Conservation (phyloP, 2,888 invertebrate genomes). For the Drosophila basisetae region DNA sequence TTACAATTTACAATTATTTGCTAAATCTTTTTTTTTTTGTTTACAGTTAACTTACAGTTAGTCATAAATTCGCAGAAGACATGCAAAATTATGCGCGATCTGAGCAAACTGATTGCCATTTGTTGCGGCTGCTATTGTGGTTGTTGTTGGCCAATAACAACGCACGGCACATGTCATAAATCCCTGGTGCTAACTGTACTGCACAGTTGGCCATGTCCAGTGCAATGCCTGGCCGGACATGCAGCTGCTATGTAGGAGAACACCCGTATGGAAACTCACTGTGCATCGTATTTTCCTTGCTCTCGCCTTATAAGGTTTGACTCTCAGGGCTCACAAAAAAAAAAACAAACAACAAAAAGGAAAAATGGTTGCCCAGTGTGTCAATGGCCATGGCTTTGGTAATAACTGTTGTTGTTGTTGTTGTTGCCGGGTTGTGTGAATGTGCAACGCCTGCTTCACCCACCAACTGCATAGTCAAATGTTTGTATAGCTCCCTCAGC, state of each 20-base stretch:
- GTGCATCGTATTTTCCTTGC: conserved; percentile 37
- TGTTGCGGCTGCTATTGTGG: conserved; percentile 1
- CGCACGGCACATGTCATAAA: conserved; percentile 54
- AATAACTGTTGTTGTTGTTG: conserved; percentile 16
- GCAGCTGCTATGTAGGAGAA: conserved; percentile 8
- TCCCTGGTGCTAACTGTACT: conserved; percentile 60
- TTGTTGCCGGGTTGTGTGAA: conserved; percentile 15
- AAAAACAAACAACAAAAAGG: neutral
- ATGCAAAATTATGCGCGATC: conserved; percentile 29
- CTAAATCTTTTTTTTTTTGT: neutral
- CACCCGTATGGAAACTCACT: conserved; percentile 32
- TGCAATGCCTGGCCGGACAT: conserved; percentile 18
- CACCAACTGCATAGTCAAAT: conserved; percentile 26
- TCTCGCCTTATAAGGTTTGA: conserved; percentile 51
- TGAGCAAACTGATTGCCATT: conserved; percentile 45
- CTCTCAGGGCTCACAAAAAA: conserved; percentile 50
- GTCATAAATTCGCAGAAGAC: conserved; percentile 11
- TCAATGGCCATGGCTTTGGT: conserved; percentile 51
- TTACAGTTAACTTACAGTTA: neutral
- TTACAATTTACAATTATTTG: neutral
- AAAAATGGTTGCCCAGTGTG: conserved; percentile 52
- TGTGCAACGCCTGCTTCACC: conserved; percentile 35
- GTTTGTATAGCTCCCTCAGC: conserved; percentile 3
- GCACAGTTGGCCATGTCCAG: conserved; percentile 31
- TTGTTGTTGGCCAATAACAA: conserved; percentile 10